Percentiles rank a stretch among this genome's conserved stretches.
Conservation (phyloP, 1,140 invertebrate species). For the Lucilia cuprina region DNA sequence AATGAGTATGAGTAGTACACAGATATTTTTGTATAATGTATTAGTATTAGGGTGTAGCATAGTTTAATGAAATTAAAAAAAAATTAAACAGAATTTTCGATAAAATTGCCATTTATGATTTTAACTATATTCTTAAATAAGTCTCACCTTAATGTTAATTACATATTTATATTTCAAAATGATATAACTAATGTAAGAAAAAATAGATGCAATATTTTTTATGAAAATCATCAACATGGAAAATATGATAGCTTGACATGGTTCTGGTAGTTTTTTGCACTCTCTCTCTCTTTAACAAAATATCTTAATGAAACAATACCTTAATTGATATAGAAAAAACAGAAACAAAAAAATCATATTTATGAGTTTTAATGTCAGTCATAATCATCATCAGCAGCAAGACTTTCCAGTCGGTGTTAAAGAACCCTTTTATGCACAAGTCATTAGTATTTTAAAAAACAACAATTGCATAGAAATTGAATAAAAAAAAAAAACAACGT, state of each 20-base stretch:
- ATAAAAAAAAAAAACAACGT: background rate
- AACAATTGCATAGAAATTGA: background rate
- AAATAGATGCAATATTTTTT: background rate
- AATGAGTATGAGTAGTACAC: no score
- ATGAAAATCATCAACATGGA: background rate
- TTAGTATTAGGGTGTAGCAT: no score
- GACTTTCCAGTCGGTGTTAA: background rate
- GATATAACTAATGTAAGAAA: background rate
- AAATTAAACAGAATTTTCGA: no score
- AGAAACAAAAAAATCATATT: background rate
- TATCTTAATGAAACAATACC: background rate
- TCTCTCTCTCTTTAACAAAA: background rate
- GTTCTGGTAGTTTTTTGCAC: background rate
- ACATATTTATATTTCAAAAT: background rate
- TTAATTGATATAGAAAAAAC: slow-evolving; percentile 7
- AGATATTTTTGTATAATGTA: no score
- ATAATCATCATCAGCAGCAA: slow-evolving; percentile 10
- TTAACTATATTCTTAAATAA: no score
- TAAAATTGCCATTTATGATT: no score
- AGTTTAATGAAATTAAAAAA: no score
- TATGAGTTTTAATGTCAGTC: slow-evolving; percentile 7
- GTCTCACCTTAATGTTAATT: background rate
- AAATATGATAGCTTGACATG: slow-evolving; percentile 6
- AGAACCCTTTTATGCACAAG: slow-evolving; percentile 5
- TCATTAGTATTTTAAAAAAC: background rate